Base-by-base conservation (phyloP, 2,797 vertebrate genomes). In the Petrocephalus schoutedeni region DNA sequence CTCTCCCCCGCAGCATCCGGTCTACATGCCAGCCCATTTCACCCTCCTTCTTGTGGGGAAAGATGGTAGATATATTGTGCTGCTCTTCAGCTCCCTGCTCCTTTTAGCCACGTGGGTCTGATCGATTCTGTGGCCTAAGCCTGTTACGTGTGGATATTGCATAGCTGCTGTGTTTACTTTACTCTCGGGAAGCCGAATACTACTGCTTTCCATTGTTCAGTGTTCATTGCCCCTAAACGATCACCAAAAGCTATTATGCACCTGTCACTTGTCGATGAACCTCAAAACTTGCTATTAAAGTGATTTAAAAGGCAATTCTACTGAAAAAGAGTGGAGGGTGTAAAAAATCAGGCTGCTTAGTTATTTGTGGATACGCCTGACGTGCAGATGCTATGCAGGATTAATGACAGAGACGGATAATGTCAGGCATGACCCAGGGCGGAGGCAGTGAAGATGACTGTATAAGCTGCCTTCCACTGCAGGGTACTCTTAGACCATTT, bases 341-440 rank as follows among this genome's bases (percentile, higher is more conserved):
- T 45, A 1, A 59, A 71, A 54, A 86, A 86, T 21, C 54, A 59
- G 16, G 36, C 85, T 41, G 56, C 85, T 41, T 19, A n/a, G 28
- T 86, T 86, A n/a, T 58, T 85, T 58, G 54, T 41, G 54, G 19
- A 59, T 36, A 59, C 10, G 19, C 28, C 28, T 41, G 54, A 41
- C 59, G 56, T 86, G 10, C 57, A 86, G 85, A 19, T n/a, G 28
- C 85, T 58, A n/a, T 19, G 32, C 19, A 41, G 36, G 85, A 41
- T 86, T 86, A 86, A 59, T 59, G 85, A 59, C 85, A 59, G 56
- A 86, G 85, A 86, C 14, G 32, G 85, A 58, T 59, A 32, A 59
- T 58, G 85, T 58, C 85, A 59, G 41, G 85, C 85, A 59, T 59
- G 32, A 86, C 54, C 54, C 53, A 32, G 54, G 56, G 85, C 23